Percentiles rank a stretch among this genome's conserved stretches.
phyloP scores from a whole-genome alignment of 2,113 vertebrate genomes.

The Pangasianodon hypophthalmus region DNA sequence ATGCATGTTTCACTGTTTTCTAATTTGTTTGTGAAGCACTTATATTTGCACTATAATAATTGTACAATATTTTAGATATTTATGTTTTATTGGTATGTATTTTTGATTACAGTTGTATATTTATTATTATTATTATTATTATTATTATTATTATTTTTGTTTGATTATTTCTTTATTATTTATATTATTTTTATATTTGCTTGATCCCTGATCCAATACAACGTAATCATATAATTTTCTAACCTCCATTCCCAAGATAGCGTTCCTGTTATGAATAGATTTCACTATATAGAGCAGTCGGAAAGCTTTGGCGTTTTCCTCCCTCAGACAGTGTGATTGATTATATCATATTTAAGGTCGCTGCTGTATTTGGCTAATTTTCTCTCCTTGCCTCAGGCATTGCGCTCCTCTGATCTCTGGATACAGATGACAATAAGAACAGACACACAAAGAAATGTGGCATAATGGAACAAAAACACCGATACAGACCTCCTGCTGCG shows the following conservation, averaged over 20 bases:
- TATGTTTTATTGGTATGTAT: background rate
- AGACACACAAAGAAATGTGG: constrained; percentile 53
- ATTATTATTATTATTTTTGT: background rate
- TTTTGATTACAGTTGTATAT: background rate
- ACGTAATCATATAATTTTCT: background rate
- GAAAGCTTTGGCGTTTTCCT: constrained; percentile 34
- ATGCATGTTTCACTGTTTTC: background rate
- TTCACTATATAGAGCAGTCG: constrained; percentile 1
- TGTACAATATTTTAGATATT: background rate
- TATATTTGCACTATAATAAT: background rate
- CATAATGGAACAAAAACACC: constrained; percentile 38
- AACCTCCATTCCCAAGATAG: background rate
- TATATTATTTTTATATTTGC: background rate
- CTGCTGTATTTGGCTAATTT: constrained; percentile 74
- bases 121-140: background rate
- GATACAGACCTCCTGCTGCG: constrained; percentile 11
- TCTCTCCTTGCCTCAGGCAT: constrained; percentile 68
- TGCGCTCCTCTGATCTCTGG: constrained; percentile 66
- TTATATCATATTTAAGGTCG: constrained; percentile 76
- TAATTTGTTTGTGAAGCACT: background rate
- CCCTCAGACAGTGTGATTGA: constrained; percentile 77
- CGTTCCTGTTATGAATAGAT: background rate
- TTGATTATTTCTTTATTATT: background rate
- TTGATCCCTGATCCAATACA: background rate
- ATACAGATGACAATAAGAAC: constrained; percentile 70